Evolutionary conservation across 64 coral and sea anemone genomes (phyloP).

Genomic region (Stichodactyla helianthus): DNA sequence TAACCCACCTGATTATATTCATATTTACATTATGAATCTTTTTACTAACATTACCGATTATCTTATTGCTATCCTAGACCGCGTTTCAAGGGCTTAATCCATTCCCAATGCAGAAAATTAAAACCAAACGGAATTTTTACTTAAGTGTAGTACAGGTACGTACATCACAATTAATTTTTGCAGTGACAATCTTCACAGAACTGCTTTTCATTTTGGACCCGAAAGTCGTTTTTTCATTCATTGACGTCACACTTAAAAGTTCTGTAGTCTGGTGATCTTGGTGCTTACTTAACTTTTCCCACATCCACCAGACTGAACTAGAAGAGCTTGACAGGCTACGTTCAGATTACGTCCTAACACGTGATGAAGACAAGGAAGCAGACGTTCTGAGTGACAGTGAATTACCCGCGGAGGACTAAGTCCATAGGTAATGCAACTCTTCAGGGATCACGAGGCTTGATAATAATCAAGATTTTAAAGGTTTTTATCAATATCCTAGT

Average conservation of each 20-base stretch:
- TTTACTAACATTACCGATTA: background rate
- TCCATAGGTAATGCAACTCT: background rate
- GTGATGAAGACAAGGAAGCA: slow-evolving; percentile 38
- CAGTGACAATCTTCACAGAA: no score
- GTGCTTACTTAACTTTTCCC: background rate
- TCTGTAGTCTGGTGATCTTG: background rate
- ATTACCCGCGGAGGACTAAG: background rate
- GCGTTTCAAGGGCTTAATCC: slow-evolving; percentile 91
- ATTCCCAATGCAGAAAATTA: slow-evolving; percentile 97
- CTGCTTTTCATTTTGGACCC: background rate
- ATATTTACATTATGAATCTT: background rate
- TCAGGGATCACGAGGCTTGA: no score
- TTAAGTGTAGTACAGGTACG: slow-evolving; percentile 74
- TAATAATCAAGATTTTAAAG: no score
- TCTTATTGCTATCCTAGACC: slow-evolving; percentile 33
- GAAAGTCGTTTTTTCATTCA: background rate
- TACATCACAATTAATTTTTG: background rate
- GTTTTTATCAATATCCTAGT: background rate
- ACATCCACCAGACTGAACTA: slow-evolving; percentile 67
- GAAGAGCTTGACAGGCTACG: slow-evolving; percentile 81
- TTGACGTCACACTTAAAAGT: background rate
- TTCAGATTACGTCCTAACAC: slow-evolving; percentile 62
- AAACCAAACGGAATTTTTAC: slow-evolving; percentile 59
- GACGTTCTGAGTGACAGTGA: slow-evolving; percentile 48
- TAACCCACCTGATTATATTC: background rate